Evolutionary conservation across 1,140 invertebrate genomes (phyloP), one percentile per base, ranked within the genome.

Genomic region (Drosophila kanapiae): DNA sequence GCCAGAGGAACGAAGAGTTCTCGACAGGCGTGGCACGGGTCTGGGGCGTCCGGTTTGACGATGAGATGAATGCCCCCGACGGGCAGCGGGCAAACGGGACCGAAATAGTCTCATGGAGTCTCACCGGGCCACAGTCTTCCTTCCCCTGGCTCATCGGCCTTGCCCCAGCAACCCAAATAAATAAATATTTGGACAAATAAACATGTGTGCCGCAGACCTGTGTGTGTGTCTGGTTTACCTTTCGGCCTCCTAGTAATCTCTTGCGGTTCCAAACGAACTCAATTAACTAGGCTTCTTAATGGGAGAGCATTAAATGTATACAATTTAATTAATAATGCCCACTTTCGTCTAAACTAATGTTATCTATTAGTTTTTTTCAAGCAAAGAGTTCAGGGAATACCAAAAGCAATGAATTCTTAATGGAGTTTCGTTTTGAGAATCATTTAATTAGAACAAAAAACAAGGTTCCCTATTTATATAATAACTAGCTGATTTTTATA

Each of bases 161-260:
- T 85, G 82, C 47, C 62, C 29, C 49, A 45, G 45, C 71, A 79
- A 72, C 38, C 64, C 65, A 88, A 60, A 85, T 79, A 79, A 76
- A 87, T 86, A 86, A 88, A 90, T 88, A 90, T 90, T 88, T 88
- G 77, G 74, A 84, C 85, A 84, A 69, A 72, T 59, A 58, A 70
- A 68, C 78, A 80, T 77, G 48, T 58, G 59, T 16, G 42, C 31
- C 18, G 31, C 23, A 54, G 47, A 70, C 48, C 38, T 38, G 23
- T 37, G 63, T 47, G 18, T 43, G 3, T 23, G 31, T 63, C 23
- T 63, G 10, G 43, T 68, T 68, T 27, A 65, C 62, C 53, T 59
- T 53, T 69, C 6, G 62, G 49, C 49, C 71, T 65, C 31, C 53
- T 49, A 29, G 74, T 56, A 57, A 67, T 67, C 48, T 61, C 13